Percentiles rank a stretch among this genome's conserved stretches.
Evolutionary conservation across 2,113 vertebrate species (phyloP).

Genomic region (Indicator maculatus): DNA sequence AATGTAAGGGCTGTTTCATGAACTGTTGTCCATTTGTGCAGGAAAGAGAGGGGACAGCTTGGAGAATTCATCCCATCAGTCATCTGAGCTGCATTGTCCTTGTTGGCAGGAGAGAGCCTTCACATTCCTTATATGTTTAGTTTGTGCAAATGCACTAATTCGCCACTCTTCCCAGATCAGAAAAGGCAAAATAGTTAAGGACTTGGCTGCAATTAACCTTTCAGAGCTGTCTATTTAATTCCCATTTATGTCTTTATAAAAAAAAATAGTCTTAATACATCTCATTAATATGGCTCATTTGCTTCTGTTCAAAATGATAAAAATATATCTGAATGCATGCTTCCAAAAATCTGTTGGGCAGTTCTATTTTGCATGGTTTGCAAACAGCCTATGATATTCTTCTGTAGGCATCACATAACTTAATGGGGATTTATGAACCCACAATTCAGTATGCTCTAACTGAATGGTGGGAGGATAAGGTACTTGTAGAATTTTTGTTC

Average conservation of each 20-base stretch:
- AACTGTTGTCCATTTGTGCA: background rate
- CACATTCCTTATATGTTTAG: background rate
- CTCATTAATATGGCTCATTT: background rate
- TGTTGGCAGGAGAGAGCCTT: background rate
- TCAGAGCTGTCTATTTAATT: background rate
- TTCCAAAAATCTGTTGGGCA: background rate
- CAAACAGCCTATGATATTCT: background rate
- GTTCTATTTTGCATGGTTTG: background rate
- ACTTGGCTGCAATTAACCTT: slow-evolving; percentile 23
- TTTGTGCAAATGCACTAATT: background rate
- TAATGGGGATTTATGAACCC: background rate
- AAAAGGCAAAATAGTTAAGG: background rate
- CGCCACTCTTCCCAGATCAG: background rate
- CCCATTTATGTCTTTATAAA: background rate
- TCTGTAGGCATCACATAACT: background rate
- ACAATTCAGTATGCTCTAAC: background rate
- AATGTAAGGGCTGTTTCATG: background rate
- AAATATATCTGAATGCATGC: background rate
- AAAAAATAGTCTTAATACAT: background rate
- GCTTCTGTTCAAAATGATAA: background rate
- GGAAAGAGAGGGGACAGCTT: background rate
- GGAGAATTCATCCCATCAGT: background rate
- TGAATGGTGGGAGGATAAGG: background rate
- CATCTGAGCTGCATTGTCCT: fast-evolving
- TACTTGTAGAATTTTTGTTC: background rate